phyloP scores from a whole-genome alignment of 1,140 invertebrate genomes.

The Apis dorsata region DNA sequence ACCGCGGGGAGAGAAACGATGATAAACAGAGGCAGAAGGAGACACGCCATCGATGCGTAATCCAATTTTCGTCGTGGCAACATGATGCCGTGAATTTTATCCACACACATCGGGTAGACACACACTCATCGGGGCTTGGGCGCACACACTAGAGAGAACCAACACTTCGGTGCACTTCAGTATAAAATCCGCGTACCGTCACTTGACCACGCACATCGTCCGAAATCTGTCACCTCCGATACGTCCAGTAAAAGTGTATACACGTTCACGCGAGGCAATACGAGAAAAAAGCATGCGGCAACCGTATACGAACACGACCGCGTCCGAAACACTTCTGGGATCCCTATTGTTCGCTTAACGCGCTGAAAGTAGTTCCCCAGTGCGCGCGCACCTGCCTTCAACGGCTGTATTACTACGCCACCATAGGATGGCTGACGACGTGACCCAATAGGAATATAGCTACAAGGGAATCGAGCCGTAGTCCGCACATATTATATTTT shows the following conservation, averaged over 20 bases:
- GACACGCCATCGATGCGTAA: conserved; percentile 68
- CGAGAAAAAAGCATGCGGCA: conserved; percentile 66
- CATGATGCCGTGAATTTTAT: conserved; percentile 73
- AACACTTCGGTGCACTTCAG: conserved; percentile 57
- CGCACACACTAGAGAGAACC: conserved; percentile 69
- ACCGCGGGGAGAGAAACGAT: conserved; percentile 60
- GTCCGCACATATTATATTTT: neutral
- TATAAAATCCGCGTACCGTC: conserved; percentile 64
- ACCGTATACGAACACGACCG: conserved; percentile 75
- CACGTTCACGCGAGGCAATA: conserved; percentile 59
- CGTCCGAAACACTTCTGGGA: conserved; percentile 79
- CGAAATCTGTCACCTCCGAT: conserved; percentile 49
- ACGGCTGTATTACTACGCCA: conserved; percentile 65
- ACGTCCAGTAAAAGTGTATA: conserved; percentile 58
- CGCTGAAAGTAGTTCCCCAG: conserved; percentile 78
- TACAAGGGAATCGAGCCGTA: conserved; percentile 33
- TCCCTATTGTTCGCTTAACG: conserved; percentile 79
- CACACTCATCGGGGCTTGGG: conserved; percentile 74
- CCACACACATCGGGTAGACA: conserved; percentile 69
- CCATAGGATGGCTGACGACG: conserved; percentile 49
- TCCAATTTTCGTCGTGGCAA: conserved; percentile 75
- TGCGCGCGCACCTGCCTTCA: conserved; percentile 77
- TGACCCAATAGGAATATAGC: conserved; percentile 53
- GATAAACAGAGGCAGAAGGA: conserved; percentile 59
- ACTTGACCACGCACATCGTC: conserved; percentile 71